Conservation (phyloP, 2,888 invertebrate genomes). For the Monopis laevigella region DNA sequence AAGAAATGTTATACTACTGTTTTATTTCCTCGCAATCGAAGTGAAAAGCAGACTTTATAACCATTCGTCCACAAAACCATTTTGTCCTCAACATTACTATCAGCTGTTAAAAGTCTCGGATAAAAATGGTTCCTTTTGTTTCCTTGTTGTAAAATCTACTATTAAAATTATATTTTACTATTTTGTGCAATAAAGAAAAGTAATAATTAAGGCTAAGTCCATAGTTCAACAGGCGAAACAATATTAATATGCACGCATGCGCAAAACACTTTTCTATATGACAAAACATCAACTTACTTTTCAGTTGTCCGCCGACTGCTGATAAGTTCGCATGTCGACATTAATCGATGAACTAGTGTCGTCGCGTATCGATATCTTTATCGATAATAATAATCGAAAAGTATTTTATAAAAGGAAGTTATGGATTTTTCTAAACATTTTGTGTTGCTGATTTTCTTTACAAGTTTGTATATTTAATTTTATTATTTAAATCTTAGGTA, state of each 20-base stretch:
- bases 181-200: no score
- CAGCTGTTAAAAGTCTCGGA: no score
- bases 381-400: slow-evolving; percentile 4
- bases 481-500: no score
- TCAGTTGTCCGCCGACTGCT: neutral
- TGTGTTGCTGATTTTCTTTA: slow-evolving; percentile 42
- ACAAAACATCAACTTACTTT: slow-evolving; percentile 1
- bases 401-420: slow-evolving; percentile 17
- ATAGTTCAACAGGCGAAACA: slow-evolving; percentile 6
- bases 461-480: slow-evolving; percentile 53
- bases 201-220: no score
- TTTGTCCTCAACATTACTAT: no score
- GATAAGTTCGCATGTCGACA: neutral
- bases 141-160: no score
- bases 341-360: neutral
- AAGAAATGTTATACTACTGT: no score
- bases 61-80: no score
- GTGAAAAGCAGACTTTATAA: no score
- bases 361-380: slow-evolving; percentile 3
- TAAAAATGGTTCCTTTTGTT: no score
- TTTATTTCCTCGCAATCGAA: no score
- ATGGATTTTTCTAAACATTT: slow-evolving; percentile 44
- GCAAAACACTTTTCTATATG: neutral
- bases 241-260: slow-evolving; percentile 7
- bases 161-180: no score